Evolutionary conservation across 2,797 vertebrate genomes (phyloP).

Genomic region (Sebastes minor): DNA sequence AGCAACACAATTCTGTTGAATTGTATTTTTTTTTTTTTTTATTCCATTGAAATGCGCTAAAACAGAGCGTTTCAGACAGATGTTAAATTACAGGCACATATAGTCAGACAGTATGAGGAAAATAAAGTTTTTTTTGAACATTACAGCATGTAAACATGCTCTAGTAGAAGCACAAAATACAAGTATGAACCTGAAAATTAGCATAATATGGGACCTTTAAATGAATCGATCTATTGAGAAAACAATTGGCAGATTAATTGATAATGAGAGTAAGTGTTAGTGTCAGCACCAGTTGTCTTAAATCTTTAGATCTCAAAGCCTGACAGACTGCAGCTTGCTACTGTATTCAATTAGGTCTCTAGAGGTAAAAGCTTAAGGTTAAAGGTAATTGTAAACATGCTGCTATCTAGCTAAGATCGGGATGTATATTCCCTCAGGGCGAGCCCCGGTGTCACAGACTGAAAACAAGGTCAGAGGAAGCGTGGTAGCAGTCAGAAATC

Average conservation of each 20-base stretch:
- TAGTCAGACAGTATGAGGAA: no score
- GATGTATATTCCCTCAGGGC: slow-evolving; percentile 69
- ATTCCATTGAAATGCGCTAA: no score
- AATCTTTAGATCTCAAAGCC: background rate
- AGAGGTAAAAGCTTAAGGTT: slow-evolving; percentile 66
- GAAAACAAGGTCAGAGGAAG: slow-evolving; percentile 65
- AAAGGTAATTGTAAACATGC: slow-evolving; percentile 77
- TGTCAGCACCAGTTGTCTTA: background rate
- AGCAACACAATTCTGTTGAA: no score
- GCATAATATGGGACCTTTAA: background rate
- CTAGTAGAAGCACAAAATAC: no score
- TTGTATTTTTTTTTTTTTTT: no score
- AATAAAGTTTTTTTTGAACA: no score
- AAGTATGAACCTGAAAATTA: no score
- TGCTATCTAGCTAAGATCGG: slow-evolving; percentile 64
- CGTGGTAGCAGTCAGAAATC: slow-evolving; percentile 65
- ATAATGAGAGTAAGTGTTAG: background rate
- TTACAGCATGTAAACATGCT: no score
- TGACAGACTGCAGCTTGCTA: slow-evolving; percentile 23
- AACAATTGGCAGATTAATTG: background rate
- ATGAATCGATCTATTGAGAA: background rate
- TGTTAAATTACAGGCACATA: no score
- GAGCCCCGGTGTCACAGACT: slow-evolving; percentile 66
- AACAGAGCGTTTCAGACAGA: no score
- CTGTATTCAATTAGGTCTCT: slow-evolving; percentile 63